Percentiles rank a stretch among this genome's conserved stretches.
These are phyloP conservation scores for Megastigmus dorsalis DNA, from an alignment of 2,888 invertebrate species.

Conservation along the genomic window DNA sequence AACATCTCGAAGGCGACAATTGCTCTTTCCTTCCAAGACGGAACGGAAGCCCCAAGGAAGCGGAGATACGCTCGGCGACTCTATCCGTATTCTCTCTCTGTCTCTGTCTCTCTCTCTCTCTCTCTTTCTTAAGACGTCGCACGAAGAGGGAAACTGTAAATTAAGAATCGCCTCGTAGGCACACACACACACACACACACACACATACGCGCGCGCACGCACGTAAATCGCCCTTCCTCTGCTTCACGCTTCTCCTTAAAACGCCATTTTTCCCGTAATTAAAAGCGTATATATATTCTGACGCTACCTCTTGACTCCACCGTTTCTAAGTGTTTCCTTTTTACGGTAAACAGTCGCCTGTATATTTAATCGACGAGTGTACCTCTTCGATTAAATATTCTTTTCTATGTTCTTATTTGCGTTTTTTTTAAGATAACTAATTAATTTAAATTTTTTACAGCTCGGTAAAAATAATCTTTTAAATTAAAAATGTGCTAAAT, in stretches of 20 bases:
- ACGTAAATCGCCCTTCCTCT: background rate
- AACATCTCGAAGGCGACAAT: no score
- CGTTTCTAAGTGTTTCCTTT: no score
- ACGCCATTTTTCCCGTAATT: slow-evolving; percentile 47
- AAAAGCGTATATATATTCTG: no score
- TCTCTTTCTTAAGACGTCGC: background rate
- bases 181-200: background rate
- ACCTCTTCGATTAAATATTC: no score
- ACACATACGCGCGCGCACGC: background rate
- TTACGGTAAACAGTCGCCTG: no score
- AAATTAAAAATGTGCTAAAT: no score
- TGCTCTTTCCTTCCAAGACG: slow-evolving; percentile 3
- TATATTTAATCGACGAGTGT: no score
- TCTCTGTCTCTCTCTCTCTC: background rate
- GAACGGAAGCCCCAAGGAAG: slow-evolving; percentile 62
- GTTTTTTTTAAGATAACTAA: no score
- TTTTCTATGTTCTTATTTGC: no score
- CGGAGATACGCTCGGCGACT: slow-evolving; percentile 69
- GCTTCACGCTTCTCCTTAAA: slow-evolving; percentile 34
- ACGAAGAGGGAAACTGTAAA: slow-evolving; percentile 30
- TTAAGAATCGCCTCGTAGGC: slow-evolving; percentile 25
- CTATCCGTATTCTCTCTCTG: slow-evolving; percentile 29
- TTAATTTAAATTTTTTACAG: no score
- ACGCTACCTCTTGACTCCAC: no score
- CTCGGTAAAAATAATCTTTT: no score